Evolutionary conservation across 1,140 invertebrate genomes (phyloP).

Genomic region (Streblospio benedicti): DNA sequence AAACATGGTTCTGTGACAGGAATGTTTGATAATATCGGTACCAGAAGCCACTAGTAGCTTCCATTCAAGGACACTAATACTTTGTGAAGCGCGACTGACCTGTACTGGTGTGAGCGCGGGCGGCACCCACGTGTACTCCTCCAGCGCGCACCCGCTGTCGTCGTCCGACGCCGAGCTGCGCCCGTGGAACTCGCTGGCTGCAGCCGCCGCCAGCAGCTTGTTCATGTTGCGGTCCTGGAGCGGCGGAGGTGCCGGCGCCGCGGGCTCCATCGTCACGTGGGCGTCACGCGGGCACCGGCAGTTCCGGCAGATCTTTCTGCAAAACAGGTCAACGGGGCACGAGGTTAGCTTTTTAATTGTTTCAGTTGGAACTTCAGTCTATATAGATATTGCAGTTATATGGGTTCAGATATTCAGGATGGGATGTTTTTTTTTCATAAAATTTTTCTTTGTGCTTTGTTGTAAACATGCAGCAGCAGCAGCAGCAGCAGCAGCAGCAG

Average conservation of each 20-base stretch:
- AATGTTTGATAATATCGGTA: too few species aligned
- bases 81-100: conserved; percentile 53
- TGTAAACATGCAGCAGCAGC: too few species aligned
- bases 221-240: conserved; percentile 32
- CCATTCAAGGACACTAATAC: neutral
- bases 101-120: conserved; percentile 89
- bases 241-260: conserved; percentile 33
- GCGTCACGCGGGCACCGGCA: conserved; percentile 62
- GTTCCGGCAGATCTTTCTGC: conserved; percentile 62
- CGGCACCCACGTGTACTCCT: conserved; percentile 97
- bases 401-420: too few species aligned
- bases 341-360: too few species aligned
- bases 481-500: too few species aligned
- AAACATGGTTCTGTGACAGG: too few species aligned
- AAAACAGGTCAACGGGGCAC: too few species aligned
- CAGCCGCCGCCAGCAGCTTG: conserved; percentile 33
- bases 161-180: conserved; percentile 89
- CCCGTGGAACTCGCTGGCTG: conserved; percentile 40
- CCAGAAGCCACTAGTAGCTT: neutral
- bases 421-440: too few species aligned
- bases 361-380: too few species aligned
- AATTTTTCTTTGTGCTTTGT: too few species aligned
- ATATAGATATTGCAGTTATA: too few species aligned
- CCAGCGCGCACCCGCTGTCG: conserved; percentile 90
- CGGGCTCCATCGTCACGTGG: conserved; percentile 42